These are phyloP conservation scores for Anser brachyrhynchus DNA, from an alignment of 2,113 vertebrate genomes.

Conservation along the genomic window DNA sequence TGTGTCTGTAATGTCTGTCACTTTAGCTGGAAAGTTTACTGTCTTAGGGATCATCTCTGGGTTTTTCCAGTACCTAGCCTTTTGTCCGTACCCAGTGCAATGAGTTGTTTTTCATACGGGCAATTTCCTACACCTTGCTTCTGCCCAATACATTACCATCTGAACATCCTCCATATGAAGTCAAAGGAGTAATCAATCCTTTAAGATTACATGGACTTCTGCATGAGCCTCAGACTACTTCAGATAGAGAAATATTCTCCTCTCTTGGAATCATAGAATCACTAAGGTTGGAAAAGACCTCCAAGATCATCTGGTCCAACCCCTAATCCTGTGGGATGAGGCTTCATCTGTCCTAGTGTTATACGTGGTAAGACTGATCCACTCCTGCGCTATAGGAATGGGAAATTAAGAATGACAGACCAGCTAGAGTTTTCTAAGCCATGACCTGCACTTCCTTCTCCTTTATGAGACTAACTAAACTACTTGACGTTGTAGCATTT, in stretches of 20 bases:
- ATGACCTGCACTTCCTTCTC: neutral
- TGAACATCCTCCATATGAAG: neutral
- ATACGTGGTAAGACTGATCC: neutral
- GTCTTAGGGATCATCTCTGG: neutral
- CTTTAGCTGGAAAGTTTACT: neutral
- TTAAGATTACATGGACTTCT: neutral
- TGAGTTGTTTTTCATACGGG: neutral
- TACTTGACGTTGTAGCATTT: neutral
- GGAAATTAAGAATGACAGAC: neutral
- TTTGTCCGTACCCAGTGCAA: neutral
- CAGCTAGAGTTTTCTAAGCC: neutral
- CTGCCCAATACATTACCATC: neutral
- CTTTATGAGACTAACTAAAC: neutral
- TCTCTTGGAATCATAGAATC: neutral
- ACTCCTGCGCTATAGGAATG: neutral
- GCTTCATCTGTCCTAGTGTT: too few relatives aligned
- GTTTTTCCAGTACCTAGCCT: neutral
- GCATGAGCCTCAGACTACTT: neutral
- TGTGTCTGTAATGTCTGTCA: neutral
- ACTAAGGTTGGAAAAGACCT: too few relatives aligned
- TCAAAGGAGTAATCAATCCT: neutral
- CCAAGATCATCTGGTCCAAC: too few relatives aligned
- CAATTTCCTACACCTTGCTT: neutral
- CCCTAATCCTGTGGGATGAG: neutral
- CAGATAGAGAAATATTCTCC: neutral